phyloP scores from a whole-genome alignment of 2,113 vertebrate species.

The Arothron firmamentum region DNA sequence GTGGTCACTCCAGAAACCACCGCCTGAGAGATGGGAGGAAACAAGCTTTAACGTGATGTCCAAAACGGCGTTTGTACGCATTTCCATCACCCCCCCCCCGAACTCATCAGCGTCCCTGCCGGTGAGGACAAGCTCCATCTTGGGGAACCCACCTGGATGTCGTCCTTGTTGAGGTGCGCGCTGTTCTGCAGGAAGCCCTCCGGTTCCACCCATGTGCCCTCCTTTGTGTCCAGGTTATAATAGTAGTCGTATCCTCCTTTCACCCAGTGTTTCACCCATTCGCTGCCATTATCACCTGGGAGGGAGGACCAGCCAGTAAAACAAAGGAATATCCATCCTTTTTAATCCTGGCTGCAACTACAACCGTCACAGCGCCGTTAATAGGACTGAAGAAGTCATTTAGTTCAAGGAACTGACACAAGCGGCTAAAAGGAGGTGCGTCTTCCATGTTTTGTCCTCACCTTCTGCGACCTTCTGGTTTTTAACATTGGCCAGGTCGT shows the following conservation, averaged over 20 bases:
- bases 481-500: conserved; percentile 80
- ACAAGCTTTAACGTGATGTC: not conserved
- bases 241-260: conserved; percentile 95
- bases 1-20: conserved; percentile 92
- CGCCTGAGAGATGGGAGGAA: conserved; percentile 46
- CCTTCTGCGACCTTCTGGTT: conserved; percentile 77
- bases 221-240: conserved; percentile 80
- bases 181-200: conserved; percentile 82
- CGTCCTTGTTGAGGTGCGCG: conserved; percentile 86
- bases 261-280: conserved; percentile 94
- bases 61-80: not conserved
- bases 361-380: not conserved
- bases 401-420: not conserved
- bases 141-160: conserved; percentile 84
- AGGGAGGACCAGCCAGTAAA: not conserved
- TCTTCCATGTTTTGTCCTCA: conserved; percentile 50
- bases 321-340: no score
- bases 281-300: conserved; percentile 82
- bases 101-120: no score
- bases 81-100: no score
- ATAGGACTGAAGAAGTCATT: not conserved
- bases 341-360: no score
- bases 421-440: not conserved
- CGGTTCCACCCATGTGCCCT: conserved; percentile 91
- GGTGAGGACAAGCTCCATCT: no score